Percentiles rank a stretch among this genome's conserved stretches.
phyloP scores from a whole-genome alignment of 2,888 invertebrate genomes.

The Agriopis marginaria region DNA sequence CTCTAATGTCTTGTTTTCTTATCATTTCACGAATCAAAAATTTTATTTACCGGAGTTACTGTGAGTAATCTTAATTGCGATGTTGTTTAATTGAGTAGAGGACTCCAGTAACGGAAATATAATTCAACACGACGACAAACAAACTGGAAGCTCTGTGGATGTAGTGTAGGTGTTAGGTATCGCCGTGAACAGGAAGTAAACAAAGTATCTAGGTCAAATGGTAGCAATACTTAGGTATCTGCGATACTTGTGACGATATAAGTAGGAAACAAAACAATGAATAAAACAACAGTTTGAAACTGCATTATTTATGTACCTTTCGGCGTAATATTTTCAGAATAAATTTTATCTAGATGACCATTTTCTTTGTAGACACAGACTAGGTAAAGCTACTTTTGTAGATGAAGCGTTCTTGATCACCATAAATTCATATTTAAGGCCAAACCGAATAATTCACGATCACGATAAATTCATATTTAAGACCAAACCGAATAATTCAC shows the following conservation, averaged over 20 bases:
- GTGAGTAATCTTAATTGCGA: neutral
- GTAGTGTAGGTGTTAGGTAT: neutral
- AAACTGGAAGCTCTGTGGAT: neutral
- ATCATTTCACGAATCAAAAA: too few relatives aligned
- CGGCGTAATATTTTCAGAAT: too few relatives aligned
- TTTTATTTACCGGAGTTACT: neutral
- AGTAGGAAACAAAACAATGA: constrained; percentile 26
- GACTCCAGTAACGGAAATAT: neutral
- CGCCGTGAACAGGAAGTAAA: constrained; percentile 33
- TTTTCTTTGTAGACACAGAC: too few relatives aligned
- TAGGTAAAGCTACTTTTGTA: too few relatives aligned
- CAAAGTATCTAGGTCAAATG: constrained; percentile 41
- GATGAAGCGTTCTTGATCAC: too few relatives aligned
- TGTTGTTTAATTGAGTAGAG: neutral
- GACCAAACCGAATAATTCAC: too few relatives aligned
- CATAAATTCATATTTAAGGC: too few relatives aligned
- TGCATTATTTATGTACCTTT: too few relatives aligned
- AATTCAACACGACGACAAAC: constrained; percentile 5
- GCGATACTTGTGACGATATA: constrained; percentile 7
- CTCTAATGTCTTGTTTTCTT: too few relatives aligned
- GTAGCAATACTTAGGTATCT: constrained; percentile 16
- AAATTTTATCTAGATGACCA: neutral
- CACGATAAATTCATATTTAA: too few relatives aligned
- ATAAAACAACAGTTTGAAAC: constrained; percentile 33
- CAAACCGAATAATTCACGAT: too few relatives aligned